Base-by-base conservation (phyloP, 2,888 invertebrate species). In the Mythimna loreyi region DNA sequence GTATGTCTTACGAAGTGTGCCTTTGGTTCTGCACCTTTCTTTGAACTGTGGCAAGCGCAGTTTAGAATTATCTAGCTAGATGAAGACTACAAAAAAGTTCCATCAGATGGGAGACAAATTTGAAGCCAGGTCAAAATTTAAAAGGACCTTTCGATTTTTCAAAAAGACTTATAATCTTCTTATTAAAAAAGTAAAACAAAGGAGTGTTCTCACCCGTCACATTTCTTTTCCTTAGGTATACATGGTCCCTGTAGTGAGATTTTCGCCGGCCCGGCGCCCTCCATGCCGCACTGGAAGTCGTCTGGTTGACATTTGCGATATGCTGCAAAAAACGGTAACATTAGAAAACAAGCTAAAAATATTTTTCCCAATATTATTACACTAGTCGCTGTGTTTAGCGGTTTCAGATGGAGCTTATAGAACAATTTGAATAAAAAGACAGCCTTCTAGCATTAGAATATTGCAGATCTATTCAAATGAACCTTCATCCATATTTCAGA, bases 241-340 rank as follows among this genome's bases (percentile, higher is more conserved):
- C 99, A 99, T 28, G 98, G 98, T 25, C 98, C 98, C 74, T 97
- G 97, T 30, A 96, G 91, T 25, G 95, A 92, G 30, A 92, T 87
- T 83, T 95, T 96, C 52, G 96, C 96, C 23, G 91, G 83, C 1
- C 90, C 96, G 81, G 85, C 88, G 66, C 86, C 95, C 84, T 97
- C 97, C 84, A 95, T 93, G 65, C 98, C 98, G 93, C 99, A 99
- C 89, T 97, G 97, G 94, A 99, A 98, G 94, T 99, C 99, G 81
- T 98, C 98, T 19, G 96, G 90, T 92, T 98, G 98, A 92, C 99
- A 99, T 91, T 98, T 98, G 88, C 98, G 97, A 93, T 98, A 99
- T 83, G 97, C 99, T 99, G 94, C 2, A 96, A 96, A 40, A 75
- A 87, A 85, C 52, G 28, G 7, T 33, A 6, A 52, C 21, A 47